Conservation (phyloP, 53 echinoderm and acorn worm species). For the Actinopyga echinites region DNA sequence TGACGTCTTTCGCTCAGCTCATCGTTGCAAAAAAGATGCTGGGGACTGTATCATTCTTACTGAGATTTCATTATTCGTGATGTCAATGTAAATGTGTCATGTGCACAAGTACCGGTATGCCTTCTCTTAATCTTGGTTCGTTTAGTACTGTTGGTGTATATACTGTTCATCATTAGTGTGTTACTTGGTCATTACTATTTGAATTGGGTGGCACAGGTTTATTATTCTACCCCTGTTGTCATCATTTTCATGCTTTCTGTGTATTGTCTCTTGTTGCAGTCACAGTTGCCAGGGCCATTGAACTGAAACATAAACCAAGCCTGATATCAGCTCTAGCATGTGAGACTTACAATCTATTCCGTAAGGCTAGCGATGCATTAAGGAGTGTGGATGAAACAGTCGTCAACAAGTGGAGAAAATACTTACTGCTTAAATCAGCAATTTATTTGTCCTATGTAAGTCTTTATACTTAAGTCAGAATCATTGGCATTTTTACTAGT, state of each 20-base stretch:
- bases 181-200: no score
- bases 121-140: no score
- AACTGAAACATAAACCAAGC: slow-evolving; percentile 76
- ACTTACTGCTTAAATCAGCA: slow-evolving; percentile 79
- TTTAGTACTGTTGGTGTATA: no score
- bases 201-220: no score
- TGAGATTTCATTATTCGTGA: no score
- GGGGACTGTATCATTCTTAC: no score
- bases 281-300: slow-evolving; percentile 91
- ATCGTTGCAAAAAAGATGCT: no score
- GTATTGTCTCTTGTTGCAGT: slow-evolving; percentile 50
- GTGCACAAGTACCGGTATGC: no score
- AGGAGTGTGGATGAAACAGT: slow-evolving; percentile 80
- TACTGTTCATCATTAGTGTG: no score
- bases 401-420: slow-evolving; percentile 94
- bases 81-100: no score
- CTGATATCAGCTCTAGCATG: slow-evolving; percentile 75
- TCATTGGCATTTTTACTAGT: background rate
- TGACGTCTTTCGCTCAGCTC: no score
- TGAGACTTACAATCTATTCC: slow-evolving; percentile 88
- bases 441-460: slow-evolving; percentile 95
- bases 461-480: background rate
- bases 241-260: background rate
- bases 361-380: slow-evolving; percentile 69
- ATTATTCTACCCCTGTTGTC: background rate